phyloP scores from a whole-genome alignment of 1,140 invertebrate genomes.

The Drosophila prosaltans region DNA sequence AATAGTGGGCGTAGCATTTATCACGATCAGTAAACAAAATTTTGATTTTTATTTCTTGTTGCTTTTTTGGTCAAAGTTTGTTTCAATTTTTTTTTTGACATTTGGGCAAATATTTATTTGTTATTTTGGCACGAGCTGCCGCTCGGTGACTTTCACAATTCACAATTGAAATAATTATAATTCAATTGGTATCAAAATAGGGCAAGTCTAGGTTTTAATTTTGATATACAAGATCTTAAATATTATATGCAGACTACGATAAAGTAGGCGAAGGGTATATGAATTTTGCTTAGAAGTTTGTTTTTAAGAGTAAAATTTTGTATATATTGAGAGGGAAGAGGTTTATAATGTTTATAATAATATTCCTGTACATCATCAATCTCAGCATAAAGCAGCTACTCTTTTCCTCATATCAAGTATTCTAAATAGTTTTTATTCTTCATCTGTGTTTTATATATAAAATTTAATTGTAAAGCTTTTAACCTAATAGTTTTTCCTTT shows the following conservation, averaged over 20 bases:
- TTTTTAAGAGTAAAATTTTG: neutral
- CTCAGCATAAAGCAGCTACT: too few species aligned
- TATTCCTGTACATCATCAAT: too few species aligned
- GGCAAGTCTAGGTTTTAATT: constrained; percentile 1
- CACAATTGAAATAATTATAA: neutral
- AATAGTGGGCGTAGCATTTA: constrained; percentile 69
- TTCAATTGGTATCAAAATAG: neutral
- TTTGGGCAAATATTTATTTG: constrained; percentile 39
- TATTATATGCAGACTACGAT: neutral
- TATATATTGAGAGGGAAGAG: too few species aligned
- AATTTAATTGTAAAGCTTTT: too few species aligned
- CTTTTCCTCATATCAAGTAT: too few species aligned
- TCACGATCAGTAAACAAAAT: constrained; percentile 71
- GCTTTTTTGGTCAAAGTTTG: constrained; percentile 21
- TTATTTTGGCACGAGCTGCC: constrained; percentile 60
- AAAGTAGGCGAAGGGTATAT: neutral
- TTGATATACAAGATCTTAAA: neutral
- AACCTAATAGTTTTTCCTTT: too few species aligned
- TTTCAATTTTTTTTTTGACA: constrained; percentile 28
- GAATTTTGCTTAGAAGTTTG: constrained; percentile 3
- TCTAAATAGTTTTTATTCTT: too few species aligned
- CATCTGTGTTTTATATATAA: too few species aligned
- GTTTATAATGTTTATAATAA: too few species aligned
- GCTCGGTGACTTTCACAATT: constrained; percentile 63
- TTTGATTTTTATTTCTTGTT: constrained; percentile 60